Evolutionary conservation across 2,797 vertebrate species (phyloP).

Genomic region (Tamandua tetradactyla): DNA sequence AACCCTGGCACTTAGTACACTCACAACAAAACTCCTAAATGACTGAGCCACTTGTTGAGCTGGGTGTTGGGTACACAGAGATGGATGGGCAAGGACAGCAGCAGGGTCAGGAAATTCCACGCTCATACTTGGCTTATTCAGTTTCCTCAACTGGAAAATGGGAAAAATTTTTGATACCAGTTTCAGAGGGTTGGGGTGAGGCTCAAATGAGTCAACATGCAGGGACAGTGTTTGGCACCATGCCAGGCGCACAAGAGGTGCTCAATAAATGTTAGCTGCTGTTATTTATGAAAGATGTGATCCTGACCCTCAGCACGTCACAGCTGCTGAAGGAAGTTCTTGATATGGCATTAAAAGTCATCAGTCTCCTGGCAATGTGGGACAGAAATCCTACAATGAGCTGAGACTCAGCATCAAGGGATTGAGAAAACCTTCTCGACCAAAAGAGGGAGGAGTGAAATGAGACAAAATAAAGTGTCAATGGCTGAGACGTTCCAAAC

Average conservation of each 20-base stretch:
- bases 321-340: neutral
- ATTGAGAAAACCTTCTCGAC: too few species aligned
- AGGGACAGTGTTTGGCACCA: neutral
- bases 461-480: too few species aligned
- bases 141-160: neutral
- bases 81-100: too few species aligned
- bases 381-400: too few species aligned
- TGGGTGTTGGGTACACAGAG: neutral
- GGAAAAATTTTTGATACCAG: neutral
- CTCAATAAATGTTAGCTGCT: neutral
- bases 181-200: neutral
- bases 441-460: too few species aligned
- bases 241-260: neutral
- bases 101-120: neutral
- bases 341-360: neutral
- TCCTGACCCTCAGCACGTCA: neutral
- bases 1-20: neutral
- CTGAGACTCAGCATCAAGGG: too few species aligned
- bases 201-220: neutral
- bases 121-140: neutral
- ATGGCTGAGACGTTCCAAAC: too few species aligned
- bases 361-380: too few species aligned
- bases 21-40: neutral
- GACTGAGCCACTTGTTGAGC: neutral
- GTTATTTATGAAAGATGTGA: neutral